Conservation (phyloP, 2,797 vertebrate genomes). For the Coreius guichenoti region DNA sequence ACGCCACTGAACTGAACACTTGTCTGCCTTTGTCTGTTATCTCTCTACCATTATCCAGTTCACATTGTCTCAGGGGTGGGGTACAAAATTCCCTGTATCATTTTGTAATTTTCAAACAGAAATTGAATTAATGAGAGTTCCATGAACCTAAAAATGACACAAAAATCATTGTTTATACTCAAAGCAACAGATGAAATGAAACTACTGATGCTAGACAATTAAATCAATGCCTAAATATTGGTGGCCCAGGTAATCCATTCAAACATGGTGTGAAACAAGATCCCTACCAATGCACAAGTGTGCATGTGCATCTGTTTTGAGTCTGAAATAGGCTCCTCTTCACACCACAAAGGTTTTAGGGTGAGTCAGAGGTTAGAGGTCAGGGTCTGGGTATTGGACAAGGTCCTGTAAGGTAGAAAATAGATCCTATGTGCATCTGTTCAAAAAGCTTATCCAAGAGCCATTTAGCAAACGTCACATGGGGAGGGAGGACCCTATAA, state of each 20-base stretch:
- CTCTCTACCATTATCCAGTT: slow-evolving; percentile 53
- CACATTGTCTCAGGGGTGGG: slow-evolving; percentile 16
- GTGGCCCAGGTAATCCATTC: slow-evolving; percentile 16
- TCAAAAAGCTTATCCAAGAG: slow-evolving; percentile 64
- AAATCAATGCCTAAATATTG: neutral
- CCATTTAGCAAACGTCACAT: slow-evolving; percentile 72
- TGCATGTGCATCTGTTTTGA: slow-evolving; percentile 75
- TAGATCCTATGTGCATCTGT: slow-evolving; percentile 79
- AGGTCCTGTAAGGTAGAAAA: slow-evolving; percentile 77
- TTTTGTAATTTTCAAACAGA: slow-evolving; percentile 15
- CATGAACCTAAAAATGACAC: neutral
- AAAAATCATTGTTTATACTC: neutral
- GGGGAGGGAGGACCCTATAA: slow-evolving; percentile 69
- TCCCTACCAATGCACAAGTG: slow-evolving; percentile 63
- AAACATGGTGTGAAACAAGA: slow-evolving; percentile 31
- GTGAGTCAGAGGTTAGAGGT: slow-evolving; percentile 63
- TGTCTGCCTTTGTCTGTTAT: slow-evolving; percentile 67
- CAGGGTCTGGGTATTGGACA: slow-evolving; percentile 60
- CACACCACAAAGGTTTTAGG: slow-evolving; percentile 78
- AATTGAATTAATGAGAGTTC: slow-evolving; percentile 51
- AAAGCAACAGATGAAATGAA: neutral
- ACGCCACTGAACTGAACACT: slow-evolving; percentile 62
- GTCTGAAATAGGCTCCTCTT: slow-evolving; percentile 79
- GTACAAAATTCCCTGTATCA: slow-evolving; percentile 50
- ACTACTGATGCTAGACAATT: neutral